These are phyloP conservation scores for Pristiophorus japonicus DNA, from an alignment of 2,113 vertebrate species.

Conservation along the genomic window DNA sequence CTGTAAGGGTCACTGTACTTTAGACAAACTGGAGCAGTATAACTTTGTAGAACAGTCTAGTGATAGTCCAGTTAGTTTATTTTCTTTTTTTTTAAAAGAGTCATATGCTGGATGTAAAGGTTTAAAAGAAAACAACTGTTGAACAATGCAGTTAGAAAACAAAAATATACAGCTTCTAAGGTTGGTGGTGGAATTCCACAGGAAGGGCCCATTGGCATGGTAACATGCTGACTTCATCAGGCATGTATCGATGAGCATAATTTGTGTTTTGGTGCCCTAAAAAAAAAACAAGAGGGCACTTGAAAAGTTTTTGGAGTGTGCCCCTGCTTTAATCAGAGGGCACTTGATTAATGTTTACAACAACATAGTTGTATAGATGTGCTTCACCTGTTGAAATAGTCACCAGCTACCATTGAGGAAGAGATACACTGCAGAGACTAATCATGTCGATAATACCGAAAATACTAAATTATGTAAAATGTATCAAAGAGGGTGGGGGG, in stretches of 20 bases:
- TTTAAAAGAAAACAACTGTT: background rate
- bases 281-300: no score
- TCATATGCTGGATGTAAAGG: background rate
- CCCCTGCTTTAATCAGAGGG: no score
- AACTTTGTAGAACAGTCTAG: background rate
- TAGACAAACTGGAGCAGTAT: background rate
- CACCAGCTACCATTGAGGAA: background rate
- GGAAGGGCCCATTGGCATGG: background rate
- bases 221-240: no score
- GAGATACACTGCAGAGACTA: background rate
- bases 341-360: no score
- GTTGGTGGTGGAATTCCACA: background rate
- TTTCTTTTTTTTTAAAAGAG: background rate
- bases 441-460: background rate
- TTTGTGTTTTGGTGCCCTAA: no score
- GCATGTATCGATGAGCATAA: background rate
- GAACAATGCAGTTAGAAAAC: background rate
- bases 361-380: no score
- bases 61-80: background rate
- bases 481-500: background rate
- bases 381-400: background rate
- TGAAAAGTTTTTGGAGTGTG: no score
- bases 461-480: background rate
- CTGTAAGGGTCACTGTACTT: background rate
- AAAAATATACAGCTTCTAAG: no score